These are phyloP conservation scores for Agelas oroides DNA, from an alignment of 37 sponge, comb jelly and placozoan species.

Conservation along the genomic window DNA sequence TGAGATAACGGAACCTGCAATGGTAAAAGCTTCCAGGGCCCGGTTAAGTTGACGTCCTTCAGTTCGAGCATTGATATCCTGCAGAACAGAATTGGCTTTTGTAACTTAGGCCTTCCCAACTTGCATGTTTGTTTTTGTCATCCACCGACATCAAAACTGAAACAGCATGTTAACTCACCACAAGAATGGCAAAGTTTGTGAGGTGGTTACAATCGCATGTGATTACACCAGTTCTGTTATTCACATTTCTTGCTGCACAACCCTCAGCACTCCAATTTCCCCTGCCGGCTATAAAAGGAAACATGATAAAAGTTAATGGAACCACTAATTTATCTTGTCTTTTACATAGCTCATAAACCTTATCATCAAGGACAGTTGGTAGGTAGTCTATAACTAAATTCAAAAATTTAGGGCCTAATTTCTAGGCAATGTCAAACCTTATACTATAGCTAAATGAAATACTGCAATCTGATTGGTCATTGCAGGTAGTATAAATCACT, in stretches of 20 bases:
- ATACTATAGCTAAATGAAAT: too few relatives aligned
- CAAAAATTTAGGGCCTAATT: too few relatives aligned
- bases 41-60: not conserved
- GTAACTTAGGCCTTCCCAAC: not conserved
- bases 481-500: too few relatives aligned
- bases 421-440: too few relatives aligned
- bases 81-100: not conserved
- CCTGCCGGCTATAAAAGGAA: not conserved
- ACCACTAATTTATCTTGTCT: too few relatives aligned
- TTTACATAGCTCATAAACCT: too few relatives aligned
- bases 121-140: too few relatives aligned
- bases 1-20: constrained; percentile 45
- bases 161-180: constrained; percentile 54
- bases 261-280: constrained; percentile 57
- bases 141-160: too few relatives aligned
- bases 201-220: constrained; percentile 68
- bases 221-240: constrained; percentile 14
- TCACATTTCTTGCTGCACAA: constrained; percentile 7
- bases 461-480: too few relatives aligned
- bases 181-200: constrained; percentile 76
- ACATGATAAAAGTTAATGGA: too few relatives aligned
- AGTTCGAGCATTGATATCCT: constrained; percentile 60
- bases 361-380: too few relatives aligned
- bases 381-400: too few relatives aligned
- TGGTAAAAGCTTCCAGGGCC: constrained; percentile 16